Evolutionary conservation across 2,797 vertebrate species (phyloP), one percentile per base, ranked within the genome.

Genomic region (Typhlichthys eigenmanni): DNA sequence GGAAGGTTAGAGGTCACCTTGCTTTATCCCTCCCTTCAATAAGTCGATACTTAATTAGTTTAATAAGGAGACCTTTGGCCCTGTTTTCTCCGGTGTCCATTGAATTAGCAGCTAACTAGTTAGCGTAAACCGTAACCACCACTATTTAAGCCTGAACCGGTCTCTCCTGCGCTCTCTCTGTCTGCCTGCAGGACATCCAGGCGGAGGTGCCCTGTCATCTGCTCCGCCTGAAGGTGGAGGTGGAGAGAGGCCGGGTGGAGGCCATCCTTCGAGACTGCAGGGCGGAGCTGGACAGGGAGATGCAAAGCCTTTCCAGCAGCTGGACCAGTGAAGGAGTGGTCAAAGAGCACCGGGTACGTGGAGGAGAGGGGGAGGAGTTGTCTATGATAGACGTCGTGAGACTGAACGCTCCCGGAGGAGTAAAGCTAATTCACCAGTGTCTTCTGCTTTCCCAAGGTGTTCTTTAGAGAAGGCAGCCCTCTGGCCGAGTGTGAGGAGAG

Each of bases 141-240:
- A 0, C 1, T 43, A 43, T 8, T 43, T 43, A 7, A 43, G 38
- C 8, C 38, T 43, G 38, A 43, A 43, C 7, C 38, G 9, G 19
- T 32, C n/a, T 10, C 19, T 48, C 17, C 34, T 34, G 11, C 13
- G 9, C 47, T 32, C n/a, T 24, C 13, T 13, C 52, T 13, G 17
- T 62, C 46, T 14, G 0, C 49, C 4, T 78, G 12, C 70, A 98
- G 96, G 95, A 96, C 69, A 89, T 95, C 69, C 95, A 97, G 74
- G 83, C 87, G 32, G 94, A 96, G 84, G 93, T 94, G 0, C 95
- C 95, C 0, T 93, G 94, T 77, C 95, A 96, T 78, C 85, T 98
- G 81, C 91, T 95, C 51, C 93, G 89, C 64, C 83, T 98, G 59
- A 96, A 95, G 79, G 94, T 96, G 62, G 92, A 93, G 19, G 89